Evolutionary conservation across 1,140 invertebrate genomes (phyloP), one percentile per base, ranked within the genome.

Genomic region (Cyclargus thomasi): DNA sequence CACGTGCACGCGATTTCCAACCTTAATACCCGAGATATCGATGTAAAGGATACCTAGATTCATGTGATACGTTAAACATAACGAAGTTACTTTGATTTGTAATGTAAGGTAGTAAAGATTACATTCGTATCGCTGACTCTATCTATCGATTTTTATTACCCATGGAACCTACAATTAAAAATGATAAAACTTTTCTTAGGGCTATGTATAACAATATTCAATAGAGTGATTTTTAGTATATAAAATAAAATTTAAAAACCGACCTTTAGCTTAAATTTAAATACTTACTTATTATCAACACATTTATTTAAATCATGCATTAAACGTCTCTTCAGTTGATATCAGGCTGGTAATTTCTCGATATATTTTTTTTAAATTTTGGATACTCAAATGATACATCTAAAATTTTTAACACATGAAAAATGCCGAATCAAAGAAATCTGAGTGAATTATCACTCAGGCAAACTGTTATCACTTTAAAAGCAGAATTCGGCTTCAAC

Each of bases 1-100:
- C 53, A 63, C 55, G 59, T 69, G 75, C 81, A 85, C 73, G 78
- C 82, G 73, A 79, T 70, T 80, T 75, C 77, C 29, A 76, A 74
- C 76, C 77, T 74, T 72, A 75, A 69, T 70, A 62, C 67, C 22
- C 29, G 23, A 55, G 16, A 17, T 65, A 65, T 57, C 53, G 22
- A 65, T 65, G 53, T 21, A 8, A 65, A 17, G 10, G 64, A 65
- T 65, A 65, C 23, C 64, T 23, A 65, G 53, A 65, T 65, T 65
- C 64, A 65, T 23, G 64, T 57, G 64, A 23, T 47, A 47, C 39
- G 0, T 47, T 8, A 11, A 14, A 47, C 14, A 1, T 47, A 47
- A 47, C 14, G 14, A 47, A 47, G 39, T 14, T 16, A 47, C 39
- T 14, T 47, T 47, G 39, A 47, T 47, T 47, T 47, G 4, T 21